phyloP scores from a whole-genome alignment of 2,113 vertebrate genomes.

The Gorsachius goisagi region DNA sequence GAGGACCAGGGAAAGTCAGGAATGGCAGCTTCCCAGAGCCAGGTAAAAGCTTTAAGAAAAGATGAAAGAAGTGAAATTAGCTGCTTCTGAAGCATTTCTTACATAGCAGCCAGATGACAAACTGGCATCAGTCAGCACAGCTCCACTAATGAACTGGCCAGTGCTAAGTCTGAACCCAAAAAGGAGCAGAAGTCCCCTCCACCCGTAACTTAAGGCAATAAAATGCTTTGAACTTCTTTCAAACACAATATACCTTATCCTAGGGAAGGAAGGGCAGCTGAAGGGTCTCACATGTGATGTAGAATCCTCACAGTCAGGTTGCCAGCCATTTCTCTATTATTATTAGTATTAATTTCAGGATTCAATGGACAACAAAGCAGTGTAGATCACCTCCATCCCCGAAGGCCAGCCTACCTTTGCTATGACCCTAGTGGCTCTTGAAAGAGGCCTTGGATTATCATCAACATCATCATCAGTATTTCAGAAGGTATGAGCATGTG shows the following conservation, averaged over 20 bases:
- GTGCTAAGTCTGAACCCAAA: neutral
- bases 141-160: neutral
- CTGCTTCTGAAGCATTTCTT: neutral
- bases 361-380: neutral
- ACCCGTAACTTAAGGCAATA: rapidly evolving
- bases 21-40: neutral
- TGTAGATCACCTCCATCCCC: neutral
- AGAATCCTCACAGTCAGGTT: neutral
- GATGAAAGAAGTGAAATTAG: neutral
- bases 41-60: neutral
- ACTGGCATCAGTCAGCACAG: neutral
- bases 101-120: neutral
- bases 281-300: neutral
- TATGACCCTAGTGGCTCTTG: neutral
- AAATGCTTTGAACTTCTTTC: neutral
- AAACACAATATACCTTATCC: neutral
- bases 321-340: neutral
- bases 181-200: neutral
- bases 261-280: neutral
- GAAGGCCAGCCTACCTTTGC: neutral
- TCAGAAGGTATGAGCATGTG: neutral
- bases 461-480: neutral
- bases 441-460: neutral
- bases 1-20: neutral
- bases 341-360: neutral